Evolutionary conservation across 2,113 vertebrate species (phyloP).

Genomic region (Thomomys bottae): DNA sequence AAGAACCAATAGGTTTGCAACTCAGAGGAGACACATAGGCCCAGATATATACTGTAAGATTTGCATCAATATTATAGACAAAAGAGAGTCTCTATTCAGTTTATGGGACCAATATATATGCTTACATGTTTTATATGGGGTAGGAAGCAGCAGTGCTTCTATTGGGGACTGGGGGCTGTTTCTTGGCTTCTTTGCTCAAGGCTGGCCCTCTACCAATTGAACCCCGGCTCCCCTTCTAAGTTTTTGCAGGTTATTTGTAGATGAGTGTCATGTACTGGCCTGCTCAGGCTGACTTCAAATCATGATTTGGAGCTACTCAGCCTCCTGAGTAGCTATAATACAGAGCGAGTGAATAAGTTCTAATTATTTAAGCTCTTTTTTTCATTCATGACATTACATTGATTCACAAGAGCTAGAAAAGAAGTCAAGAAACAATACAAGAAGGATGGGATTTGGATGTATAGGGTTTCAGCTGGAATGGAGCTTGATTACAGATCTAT

Average conservation of each 20-base stretch:
- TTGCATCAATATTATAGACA: not conserved
- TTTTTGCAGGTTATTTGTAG: no score
- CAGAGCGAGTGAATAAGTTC: not conserved
- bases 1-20: not conserved
- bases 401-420: not conserved
- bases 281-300: no score
- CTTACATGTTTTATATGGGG: not conserved
- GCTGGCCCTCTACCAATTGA: no score
- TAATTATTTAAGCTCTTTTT: conserved; percentile 1
- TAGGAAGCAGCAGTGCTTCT: no score
- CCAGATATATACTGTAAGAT: not conserved
- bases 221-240: no score
- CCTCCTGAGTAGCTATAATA: no score
- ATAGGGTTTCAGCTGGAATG: not conserved
- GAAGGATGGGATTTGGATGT: not conserved
- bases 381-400: conserved; percentile 3
- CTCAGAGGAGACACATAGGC: not conserved
- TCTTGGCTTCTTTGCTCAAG: no score
- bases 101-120: not conserved
- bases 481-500: not conserved
- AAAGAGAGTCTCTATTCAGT: not conserved
- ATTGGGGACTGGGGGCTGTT: no score
- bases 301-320: no score
- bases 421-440: not conserved
- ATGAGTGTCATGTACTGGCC: no score